Conservation (phyloP, 2,113 vertebrate genomes). For the Nibea albiflora region DNA sequence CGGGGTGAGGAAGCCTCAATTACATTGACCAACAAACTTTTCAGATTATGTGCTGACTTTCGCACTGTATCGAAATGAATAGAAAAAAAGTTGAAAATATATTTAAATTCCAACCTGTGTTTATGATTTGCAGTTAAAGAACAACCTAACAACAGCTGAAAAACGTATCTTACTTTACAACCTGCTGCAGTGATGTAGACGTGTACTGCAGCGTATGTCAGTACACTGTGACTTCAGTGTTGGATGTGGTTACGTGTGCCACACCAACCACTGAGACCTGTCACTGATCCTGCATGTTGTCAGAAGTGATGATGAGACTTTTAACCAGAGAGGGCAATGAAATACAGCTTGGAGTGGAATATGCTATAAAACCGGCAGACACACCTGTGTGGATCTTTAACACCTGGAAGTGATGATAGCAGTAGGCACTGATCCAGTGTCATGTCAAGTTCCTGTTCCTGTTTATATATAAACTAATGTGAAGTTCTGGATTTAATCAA, state of each 20-base stretch:
- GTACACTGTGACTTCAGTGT: background rate
- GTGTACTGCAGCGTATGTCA: background rate
- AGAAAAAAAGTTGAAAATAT: too few relatives aligned
- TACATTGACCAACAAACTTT: background rate
- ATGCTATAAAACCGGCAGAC: background rate
- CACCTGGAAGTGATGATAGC: background rate
- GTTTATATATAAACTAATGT: background rate
- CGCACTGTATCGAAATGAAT: too few relatives aligned
- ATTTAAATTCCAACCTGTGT: too few relatives aligned
- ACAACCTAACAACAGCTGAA: too few relatives aligned
- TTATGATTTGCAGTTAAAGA: too few relatives aligned
- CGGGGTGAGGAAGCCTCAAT: slow-evolving; percentile 79
- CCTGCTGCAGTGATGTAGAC: too few relatives aligned
- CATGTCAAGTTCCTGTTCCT: background rate
- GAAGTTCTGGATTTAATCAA: background rate
- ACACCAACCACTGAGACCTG: background rate
- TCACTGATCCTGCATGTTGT: background rate
- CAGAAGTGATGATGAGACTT: background rate
- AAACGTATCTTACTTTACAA: too few relatives aligned
- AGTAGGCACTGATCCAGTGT: background rate
- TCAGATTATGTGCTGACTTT: background rate
- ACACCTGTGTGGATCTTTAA: background rate
- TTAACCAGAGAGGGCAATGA: background rate
- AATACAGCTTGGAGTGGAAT: background rate
- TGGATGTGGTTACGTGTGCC: background rate